Evolutionary conservation across 1,140 invertebrate species (phyloP).

Genomic region (Drosophila sechellia): DNA sequence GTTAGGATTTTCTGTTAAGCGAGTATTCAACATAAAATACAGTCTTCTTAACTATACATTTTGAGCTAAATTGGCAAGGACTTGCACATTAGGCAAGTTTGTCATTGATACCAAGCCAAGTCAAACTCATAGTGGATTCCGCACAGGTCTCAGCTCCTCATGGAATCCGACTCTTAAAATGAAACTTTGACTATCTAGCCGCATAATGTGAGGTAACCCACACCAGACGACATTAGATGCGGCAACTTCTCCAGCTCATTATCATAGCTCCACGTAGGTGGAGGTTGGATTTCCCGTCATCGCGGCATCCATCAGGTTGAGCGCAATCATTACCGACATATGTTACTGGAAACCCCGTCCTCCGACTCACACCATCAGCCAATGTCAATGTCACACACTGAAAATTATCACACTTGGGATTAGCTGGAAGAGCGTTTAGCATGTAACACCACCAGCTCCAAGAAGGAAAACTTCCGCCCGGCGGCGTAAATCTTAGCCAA

Average conservation of each 20-base stretch:
- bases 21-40: too few species aligned
- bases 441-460: slow-evolving; percentile 7
- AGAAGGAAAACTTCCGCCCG: slow-evolving; percentile 60
- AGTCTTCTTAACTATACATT: too few species aligned
- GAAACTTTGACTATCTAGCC: slow-evolving; percentile 42
- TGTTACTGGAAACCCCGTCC: slow-evolving; percentile 65
- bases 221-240: slow-evolving; percentile 22
- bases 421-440: slow-evolving; percentile 60
- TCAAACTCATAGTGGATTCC: slow-evolving; percentile 26
- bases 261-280: slow-evolving; percentile 37
- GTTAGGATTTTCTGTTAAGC: too few species aligned
- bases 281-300: slow-evolving; percentile 35
- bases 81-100: not conserved
- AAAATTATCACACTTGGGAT: slow-evolving; percentile 73
- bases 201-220: slow-evolving; percentile 24
- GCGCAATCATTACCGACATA: slow-evolving; percentile 70
- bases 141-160: slow-evolving; percentile 8
- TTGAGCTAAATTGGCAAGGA: not conserved
- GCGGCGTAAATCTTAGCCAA: slow-evolving; percentile 59
- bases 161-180: slow-evolving; percentile 11
- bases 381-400: slow-evolving; percentile 69
- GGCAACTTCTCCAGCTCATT: slow-evolving; percentile 49
- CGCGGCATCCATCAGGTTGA: slow-evolving; percentile 57
- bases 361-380: slow-evolving; percentile 25
- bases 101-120: not conserved